Conservation (phyloP, 2,113 vertebrate genomes). For the Glaucidium brasilianum region DNA sequence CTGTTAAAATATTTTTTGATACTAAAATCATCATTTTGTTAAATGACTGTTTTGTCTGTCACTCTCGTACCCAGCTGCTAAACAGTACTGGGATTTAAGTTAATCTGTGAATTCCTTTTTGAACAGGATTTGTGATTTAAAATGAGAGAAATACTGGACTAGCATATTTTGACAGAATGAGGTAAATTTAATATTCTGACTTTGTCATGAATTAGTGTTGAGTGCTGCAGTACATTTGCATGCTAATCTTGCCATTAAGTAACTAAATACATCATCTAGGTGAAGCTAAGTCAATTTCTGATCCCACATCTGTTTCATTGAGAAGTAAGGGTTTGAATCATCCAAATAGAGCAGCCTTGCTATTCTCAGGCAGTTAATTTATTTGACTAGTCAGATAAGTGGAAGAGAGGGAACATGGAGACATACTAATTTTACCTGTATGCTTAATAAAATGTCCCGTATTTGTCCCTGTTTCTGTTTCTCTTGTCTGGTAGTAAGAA, state of each 20-base stretch:
- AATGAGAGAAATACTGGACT: background rate
- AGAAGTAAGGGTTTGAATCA: background rate
- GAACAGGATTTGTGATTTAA: slow-evolving; percentile 17
- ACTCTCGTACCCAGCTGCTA: background rate
- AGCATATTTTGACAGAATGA: slow-evolving; percentile 51
- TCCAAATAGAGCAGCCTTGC: background rate
- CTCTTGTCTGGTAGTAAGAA: background rate
- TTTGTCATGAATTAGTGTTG: background rate
- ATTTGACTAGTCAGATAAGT: background rate
- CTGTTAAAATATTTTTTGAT: background rate
- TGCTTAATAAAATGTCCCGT: background rate
- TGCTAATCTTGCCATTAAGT: slow-evolving; percentile 36
- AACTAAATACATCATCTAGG: background rate
- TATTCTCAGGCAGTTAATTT: background rate
- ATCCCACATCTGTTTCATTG: background rate
- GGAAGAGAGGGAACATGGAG: background rate
- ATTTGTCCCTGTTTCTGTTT: background rate
- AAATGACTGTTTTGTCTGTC: background rate
- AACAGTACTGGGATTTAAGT: slow-evolving; percentile 28
- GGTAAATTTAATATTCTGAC: slow-evolving; percentile 30
- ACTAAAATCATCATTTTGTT: background rate
- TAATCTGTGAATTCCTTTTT: slow-evolving; percentile 16
- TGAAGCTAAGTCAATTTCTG: background rate
- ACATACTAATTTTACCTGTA: background rate
- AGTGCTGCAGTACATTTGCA: slow-evolving; percentile 22